Percentiles rank a stretch among this genome's conserved stretches.
Conservation (phyloP, 2,113 vertebrate species). For the Callospermophilus lateralis region DNA sequence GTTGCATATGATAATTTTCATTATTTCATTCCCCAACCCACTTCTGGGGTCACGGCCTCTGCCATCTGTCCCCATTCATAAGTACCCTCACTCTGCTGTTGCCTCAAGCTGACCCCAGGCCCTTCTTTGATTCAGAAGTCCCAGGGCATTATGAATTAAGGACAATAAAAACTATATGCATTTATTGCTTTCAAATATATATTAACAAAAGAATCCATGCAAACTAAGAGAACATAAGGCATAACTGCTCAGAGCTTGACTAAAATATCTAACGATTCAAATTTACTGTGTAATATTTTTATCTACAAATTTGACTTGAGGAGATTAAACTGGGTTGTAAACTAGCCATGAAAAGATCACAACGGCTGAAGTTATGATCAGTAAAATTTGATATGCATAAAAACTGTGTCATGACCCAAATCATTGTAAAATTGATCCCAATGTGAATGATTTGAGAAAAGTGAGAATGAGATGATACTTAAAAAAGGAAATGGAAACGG, state of each 20-base stretch:
- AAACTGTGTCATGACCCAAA: neutral
- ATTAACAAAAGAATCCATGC: neutral
- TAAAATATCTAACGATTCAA: conserved; percentile 1
- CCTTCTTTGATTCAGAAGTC: neutral
- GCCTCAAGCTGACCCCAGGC: neutral
- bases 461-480: neutral
- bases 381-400: conserved; percentile 17
- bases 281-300: neutral
- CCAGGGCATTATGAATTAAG: neutral
- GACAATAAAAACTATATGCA: neutral
- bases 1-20: no score
- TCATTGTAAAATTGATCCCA: conserved; percentile 16
- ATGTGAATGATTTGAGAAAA: conserved; percentile 34
- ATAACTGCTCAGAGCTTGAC: neutral
- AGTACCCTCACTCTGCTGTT: neutral
- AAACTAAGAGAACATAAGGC: neutral
- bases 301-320: conserved; percentile 4
- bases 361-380: neutral
- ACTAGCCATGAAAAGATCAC: conserved; percentile 38
- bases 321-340: conserved; percentile 45
- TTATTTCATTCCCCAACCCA: no score
- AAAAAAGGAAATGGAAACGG: neutral
- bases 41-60: neutral
- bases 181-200: neutral
- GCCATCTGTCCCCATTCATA: neutral